phyloP scores from a whole-genome alignment of 2,888 invertebrate genomes.

The Heteropelma amictum region DNA sequence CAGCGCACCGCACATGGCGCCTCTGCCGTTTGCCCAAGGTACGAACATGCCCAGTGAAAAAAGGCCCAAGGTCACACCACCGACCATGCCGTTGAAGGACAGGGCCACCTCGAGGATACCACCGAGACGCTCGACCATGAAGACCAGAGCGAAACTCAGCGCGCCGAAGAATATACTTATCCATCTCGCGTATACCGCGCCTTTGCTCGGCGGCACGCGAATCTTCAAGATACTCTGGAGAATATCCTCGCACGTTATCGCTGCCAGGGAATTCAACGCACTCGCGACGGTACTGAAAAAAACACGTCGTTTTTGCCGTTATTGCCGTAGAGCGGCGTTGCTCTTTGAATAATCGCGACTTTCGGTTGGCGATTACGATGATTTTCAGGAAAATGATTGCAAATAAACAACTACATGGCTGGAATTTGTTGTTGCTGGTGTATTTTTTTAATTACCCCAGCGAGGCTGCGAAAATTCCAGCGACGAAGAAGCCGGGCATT shows the following conservation, averaged over 20 bases:
- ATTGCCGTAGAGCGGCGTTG: not conserved
- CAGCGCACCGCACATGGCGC: conserved; percentile 83
- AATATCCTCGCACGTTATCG: conserved; percentile 93
- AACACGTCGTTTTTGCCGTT: not conserved
- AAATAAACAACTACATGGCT: too few species aligned
- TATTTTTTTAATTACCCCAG: conserved; percentile 85
- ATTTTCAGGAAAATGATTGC: too few species aligned
- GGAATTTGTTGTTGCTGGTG: not conserved
- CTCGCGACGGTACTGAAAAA: conserved; percentile 92
- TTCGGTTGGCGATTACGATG: too few species aligned
- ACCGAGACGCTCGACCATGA: conserved; percentile 91
- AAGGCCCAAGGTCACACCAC: conserved; percentile 91
- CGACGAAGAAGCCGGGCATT: conserved; percentile 94
- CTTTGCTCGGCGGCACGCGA: conserved; percentile 86
- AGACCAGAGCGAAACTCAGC: conserved; percentile 89
- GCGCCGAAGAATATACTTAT: conserved; percentile 86
- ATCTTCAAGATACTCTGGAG: conserved; percentile 86
- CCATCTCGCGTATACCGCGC: conserved; percentile 85
- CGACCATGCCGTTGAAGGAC: conserved; percentile 93
- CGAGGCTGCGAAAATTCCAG: conserved; percentile 97
- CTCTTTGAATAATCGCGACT: not conserved
- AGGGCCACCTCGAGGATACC: conserved; percentile 90
- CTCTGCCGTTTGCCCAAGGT: conserved; percentile 91
- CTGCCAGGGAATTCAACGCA: conserved; percentile 95
- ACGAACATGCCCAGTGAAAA: conserved; percentile 94